These are phyloP conservation scores for Chrysotoxum bicinctum DNA, from an alignment of 2,888 invertebrate species.

Conservation along the genomic window DNA sequence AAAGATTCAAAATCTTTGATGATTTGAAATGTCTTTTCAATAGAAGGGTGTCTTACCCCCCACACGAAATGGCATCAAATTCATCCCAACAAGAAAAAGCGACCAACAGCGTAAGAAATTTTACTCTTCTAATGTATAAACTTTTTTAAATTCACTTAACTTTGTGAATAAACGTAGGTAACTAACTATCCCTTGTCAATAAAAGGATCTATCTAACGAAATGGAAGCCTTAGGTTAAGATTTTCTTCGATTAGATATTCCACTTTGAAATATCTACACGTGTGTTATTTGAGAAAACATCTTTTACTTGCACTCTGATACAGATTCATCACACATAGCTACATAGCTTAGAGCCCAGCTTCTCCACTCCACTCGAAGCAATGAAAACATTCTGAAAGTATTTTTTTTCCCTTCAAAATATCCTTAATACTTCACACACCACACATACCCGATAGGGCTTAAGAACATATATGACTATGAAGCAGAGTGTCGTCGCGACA, in stretches of 20 bases:
- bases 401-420: slow-evolving; percentile 37
- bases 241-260: slow-evolving; percentile 58
- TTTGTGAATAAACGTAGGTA: neutral
- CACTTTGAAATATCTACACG: slow-evolving; percentile 46
- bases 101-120: too few species aligned
- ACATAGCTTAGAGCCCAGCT: neutral
- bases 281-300: slow-evolving; percentile 61
- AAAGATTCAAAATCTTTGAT: too few species aligned
- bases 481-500: slow-evolving; percentile 66
- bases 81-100: too few species aligned
- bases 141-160: neutral
- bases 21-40: too few species aligned
- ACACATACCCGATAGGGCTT: slow-evolving; percentile 11
- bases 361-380: neutral
- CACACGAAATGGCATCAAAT: too few species aligned
- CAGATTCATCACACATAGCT: neutral
- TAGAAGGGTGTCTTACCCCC: too few species aligned
- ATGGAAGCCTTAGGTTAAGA: slow-evolving; percentile 40
- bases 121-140: neutral
- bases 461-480: neutral
- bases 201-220: slow-evolving; percentile 6
- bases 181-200: neutral
- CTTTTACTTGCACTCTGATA: slow-evolving; percentile 22
- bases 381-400: slow-evolving; percentile 58
- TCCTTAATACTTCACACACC: slow-evolving; percentile 36